Conservation (phyloP, 2,888 invertebrate species). For the Dynastes grantii region DNA sequence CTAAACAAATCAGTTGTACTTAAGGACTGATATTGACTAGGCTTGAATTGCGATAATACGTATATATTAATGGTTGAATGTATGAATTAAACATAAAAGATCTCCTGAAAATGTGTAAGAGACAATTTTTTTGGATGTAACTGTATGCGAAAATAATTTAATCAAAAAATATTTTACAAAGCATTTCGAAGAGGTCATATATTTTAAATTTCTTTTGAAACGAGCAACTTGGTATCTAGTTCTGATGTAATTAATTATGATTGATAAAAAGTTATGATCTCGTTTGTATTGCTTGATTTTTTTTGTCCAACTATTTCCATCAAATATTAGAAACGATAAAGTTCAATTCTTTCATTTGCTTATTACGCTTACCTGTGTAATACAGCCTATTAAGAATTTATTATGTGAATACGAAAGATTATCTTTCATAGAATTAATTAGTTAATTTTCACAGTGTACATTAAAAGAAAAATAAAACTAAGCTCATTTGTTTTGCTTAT, state of each 20-base stretch:
- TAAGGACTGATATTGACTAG: slow-evolving; percentile 35
- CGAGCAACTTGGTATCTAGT: no score
- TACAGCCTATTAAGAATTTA: slow-evolving; percentile 27
- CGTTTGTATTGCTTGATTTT: background rate
- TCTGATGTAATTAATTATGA: no score
- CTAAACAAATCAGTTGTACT: slow-evolving; percentile 16
- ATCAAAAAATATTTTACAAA: no score
- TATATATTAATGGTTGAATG: background rate
- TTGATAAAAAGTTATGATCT: background rate
- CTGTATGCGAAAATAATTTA: background rate
- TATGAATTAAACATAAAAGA: slow-evolving; percentile 31
- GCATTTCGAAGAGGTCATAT: no score
- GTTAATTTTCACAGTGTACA: slow-evolving; percentile 24
- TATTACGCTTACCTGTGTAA: slow-evolving; percentile 38
- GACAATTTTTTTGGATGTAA: slow-evolving; percentile 26
- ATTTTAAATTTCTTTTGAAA: no score
- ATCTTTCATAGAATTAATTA: no score
- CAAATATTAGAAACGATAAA: background rate
- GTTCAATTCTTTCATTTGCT: slow-evolving; percentile 33
- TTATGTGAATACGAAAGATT: background rate
- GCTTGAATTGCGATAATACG: slow-evolving; percentile 12
- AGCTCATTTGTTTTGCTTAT: slow-evolving; percentile 12
- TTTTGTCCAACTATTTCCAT: slow-evolving; percentile 34
- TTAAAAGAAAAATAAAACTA: background rate
- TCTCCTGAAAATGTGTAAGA: background rate